A percentile compares a stretch with the other conserved stretches of the same genome.
phyloP scores from a whole-genome alignment of 2,888 invertebrate genomes.

The Melanostoma scalare region DNA sequence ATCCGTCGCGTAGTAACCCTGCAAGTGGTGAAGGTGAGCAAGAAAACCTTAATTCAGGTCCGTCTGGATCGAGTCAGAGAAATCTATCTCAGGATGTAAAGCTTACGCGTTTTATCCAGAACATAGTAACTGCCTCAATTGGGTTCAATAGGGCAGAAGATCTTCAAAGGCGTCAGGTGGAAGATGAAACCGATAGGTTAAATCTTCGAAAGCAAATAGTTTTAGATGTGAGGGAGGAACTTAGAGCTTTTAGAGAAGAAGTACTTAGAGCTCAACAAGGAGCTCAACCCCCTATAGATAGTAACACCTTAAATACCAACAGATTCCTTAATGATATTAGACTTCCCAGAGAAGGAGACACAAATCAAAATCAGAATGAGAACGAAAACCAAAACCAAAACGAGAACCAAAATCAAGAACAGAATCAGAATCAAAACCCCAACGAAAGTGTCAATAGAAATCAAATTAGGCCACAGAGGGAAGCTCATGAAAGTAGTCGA shows the following conservation, averaged over 20 bases:
- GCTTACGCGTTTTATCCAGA: background rate
- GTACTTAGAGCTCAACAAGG: background rate
- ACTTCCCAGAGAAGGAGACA: background rate
- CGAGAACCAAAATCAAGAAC: too few species aligned
- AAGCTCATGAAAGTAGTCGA: conserved; percentile 12
- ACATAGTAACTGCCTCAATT: conserved; percentile 1
- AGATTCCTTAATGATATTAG: background rate
- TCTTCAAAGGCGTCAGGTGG: too few species aligned
- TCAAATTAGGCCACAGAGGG: background rate
- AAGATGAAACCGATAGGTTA: background rate
- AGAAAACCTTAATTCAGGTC: background rate
- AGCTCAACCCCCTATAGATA: conserved; percentile 2
- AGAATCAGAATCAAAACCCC: background rate
- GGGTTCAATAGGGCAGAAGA: conserved; percentile 14
- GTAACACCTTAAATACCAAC: background rate
- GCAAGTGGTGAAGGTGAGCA: conserved; percentile 1
- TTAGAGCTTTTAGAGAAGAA: background rate
- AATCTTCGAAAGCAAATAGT: background rate
- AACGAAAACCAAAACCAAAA: background rate
- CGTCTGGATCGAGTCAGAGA: conserved; percentile 8
- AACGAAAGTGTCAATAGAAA: background rate
- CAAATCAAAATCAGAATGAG: background rate
- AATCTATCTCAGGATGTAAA: conserved; percentile 7
- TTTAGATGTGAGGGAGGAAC: conserved; percentile 1
- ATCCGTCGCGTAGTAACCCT: conserved; percentile 4